phyloP scores from a whole-genome alignment of 1,140 invertebrate genomes.

The Drosophila chauvacae region DNA sequence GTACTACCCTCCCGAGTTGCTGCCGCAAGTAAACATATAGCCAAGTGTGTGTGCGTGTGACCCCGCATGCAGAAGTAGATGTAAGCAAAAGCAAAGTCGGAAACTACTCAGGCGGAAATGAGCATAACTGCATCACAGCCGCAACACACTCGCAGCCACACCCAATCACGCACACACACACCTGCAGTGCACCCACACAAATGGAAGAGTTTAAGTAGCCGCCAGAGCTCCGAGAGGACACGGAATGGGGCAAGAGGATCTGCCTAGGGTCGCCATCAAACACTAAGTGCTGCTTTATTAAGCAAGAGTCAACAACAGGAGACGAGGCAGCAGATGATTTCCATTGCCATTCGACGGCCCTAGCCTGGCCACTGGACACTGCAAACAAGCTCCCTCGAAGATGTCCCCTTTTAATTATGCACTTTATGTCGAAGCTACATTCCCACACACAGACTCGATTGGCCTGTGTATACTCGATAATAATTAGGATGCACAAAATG shows the following conservation, averaged over 20 bases:
- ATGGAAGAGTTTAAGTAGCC: constrained; percentile 59
- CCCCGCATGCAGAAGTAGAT: constrained; percentile 43
- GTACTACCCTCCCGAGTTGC: constrained; percentile 37
- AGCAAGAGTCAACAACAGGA: constrained; percentile 52
- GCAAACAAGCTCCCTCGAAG: constrained; percentile 31
- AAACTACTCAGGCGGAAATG: constrained; percentile 74
- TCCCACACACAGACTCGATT: constrained; percentile 25
- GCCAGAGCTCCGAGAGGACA: constrained; percentile 23
- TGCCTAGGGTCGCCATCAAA: constrained; percentile 41
- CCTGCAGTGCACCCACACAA: constrained; percentile 18
- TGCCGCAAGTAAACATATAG: constrained; percentile 10
- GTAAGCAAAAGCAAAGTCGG: constrained; percentile 72
- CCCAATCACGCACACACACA: constrained; percentile 14
- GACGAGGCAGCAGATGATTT: constrained; percentile 11
- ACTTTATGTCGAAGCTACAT: constrained; percentile 37
- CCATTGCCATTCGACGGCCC: constrained; percentile 2
- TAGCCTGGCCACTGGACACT: constrained; percentile 16
- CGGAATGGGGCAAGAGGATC: constrained; percentile 32
- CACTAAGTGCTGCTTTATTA: constrained; percentile 77
- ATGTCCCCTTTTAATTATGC: constrained; percentile 61
- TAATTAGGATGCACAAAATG: constrained; percentile 56
- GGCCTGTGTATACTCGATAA: constrained; percentile 32
- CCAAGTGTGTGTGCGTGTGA: constrained; percentile 26
- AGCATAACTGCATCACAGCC: constrained; percentile 74
- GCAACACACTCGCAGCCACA: constrained; percentile 40